Conservation (phyloP, 2,113 vertebrate species). For the Petrocephalus microphthalmus region DNA sequence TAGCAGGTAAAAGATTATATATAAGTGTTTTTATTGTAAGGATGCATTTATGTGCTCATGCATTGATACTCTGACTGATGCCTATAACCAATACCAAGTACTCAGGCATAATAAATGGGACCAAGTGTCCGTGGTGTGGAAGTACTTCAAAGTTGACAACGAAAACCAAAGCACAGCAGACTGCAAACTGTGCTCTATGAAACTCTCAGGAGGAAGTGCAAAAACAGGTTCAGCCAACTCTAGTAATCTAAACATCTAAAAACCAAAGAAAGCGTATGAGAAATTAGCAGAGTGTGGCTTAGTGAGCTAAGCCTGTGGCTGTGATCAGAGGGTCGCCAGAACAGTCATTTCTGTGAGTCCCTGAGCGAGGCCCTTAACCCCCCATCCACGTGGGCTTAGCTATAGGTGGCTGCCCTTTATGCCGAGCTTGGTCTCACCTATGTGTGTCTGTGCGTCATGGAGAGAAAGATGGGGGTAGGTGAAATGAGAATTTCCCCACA, state of each 20-base stretch:
- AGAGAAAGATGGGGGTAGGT: not conserved
- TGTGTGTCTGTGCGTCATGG: not conserved
- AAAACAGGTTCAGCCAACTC: not conserved
- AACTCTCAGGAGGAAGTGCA: not conserved
- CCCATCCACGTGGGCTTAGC: not conserved
- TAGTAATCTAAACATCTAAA: not conserved
- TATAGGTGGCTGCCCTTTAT: not conserved
- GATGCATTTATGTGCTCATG: not conserved
- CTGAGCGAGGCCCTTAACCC: not conserved
- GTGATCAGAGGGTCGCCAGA: not conserved
- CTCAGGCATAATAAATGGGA: not conserved
- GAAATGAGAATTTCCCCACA: not conserved
- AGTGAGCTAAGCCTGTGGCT: not conserved
- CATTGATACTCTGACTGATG: not conserved
- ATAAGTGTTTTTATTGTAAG: not conserved
- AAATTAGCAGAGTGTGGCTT: not conserved
- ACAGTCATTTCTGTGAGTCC: not conserved
- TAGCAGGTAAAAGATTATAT: not conserved
- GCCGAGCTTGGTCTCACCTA: not conserved
- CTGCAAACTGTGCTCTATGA: not conserved
- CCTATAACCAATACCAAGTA: not conserved
- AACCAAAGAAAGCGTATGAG: not conserved
- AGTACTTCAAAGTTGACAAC: not conserved
- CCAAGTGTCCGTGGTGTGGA: not conserved
- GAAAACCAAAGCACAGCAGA: not conserved